A percentile compares a stretch with the other conserved stretches of the same genome.
These are phyloP conservation scores for Fundulus diaphanus DNA, from an alignment of 2,797 vertebrate genomes.

Conservation along the genomic window DNA sequence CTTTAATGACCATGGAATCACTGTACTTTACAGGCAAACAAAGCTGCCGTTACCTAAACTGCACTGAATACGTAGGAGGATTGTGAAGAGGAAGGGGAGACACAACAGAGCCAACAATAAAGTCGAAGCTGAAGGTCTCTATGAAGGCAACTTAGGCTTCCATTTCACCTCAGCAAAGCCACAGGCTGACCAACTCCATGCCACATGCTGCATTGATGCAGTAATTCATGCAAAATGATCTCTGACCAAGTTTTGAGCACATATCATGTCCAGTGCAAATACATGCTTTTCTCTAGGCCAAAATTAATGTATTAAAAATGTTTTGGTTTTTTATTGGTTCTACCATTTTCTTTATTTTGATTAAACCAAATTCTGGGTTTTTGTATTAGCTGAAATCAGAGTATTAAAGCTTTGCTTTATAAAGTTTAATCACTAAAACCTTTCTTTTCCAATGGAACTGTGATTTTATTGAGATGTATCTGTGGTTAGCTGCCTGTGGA, in stretches of 20 bases:
- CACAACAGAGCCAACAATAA: neutral
- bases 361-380: neutral
- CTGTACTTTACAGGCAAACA: neutral
- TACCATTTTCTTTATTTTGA: no score
- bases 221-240: neutral
- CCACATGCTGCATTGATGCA: neutral
- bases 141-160: no score
- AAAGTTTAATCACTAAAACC: neutral
- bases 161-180: neutral
- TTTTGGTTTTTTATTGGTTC: neutral
- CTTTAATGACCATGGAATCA: neutral
- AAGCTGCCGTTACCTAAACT: no score
- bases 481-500: slow-evolving; percentile 45
- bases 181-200: neutral
- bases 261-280: neutral
- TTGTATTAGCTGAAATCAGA: neutral
- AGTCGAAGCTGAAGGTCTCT: neutral
- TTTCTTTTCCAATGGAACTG: neutral
- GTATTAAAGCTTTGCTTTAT: neutral
- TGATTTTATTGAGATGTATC: slow-evolving; percentile 30
- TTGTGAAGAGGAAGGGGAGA: neutral
- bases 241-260: neutral
- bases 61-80: neutral
- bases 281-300: neutral
- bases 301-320: neutral